Conservation (phyloP, 2,797 vertebrate species). For the Lepidocolaptes lacrymiger region DNA sequence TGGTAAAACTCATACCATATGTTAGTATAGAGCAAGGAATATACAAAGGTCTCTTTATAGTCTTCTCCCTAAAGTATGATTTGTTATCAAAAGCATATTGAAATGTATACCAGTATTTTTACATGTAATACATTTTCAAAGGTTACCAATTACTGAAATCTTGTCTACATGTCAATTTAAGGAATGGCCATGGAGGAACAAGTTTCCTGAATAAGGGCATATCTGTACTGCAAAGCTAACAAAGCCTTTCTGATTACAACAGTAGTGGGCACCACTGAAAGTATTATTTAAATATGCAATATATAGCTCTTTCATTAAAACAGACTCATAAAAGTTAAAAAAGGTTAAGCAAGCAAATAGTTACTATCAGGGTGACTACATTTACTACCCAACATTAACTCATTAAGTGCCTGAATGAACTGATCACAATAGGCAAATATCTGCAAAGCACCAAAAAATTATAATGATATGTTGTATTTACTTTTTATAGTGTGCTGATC, state of each 20-base stretch:
- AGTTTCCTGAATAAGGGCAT: not conserved
- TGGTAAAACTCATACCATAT: not conserved
- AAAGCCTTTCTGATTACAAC: not conserved
- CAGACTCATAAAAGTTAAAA: conserved; percentile 12
- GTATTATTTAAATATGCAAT: conserved; percentile 22
- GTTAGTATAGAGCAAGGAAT: not conserved
- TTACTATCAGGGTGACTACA: conserved; percentile 9
- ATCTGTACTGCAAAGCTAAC: not conserved
- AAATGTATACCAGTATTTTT: not conserved
- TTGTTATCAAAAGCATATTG: not conserved
- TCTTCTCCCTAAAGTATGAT: not conserved
- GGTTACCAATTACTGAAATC: not conserved
- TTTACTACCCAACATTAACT: conserved; percentile 7
- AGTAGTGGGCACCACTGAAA: conserved; percentile 18
- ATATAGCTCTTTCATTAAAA: conserved; percentile 7
- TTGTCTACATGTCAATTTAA: not conserved
- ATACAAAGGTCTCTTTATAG: not conserved
- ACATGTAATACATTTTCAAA: not conserved
- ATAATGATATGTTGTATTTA: conserved; percentile 25
- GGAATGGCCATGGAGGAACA: not conserved
- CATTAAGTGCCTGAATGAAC: conserved; percentile 6
- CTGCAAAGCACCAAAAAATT: conserved; percentile 34
- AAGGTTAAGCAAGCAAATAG: not conserved
- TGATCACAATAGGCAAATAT: conserved; percentile 31
- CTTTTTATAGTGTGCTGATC: conserved; percentile 2